A percentile compares a stretch with the other conserved stretches of the same genome.
phyloP scores from a whole-genome alignment of 2,113 vertebrate genomes.

The Uropsilus gracilis region DNA sequence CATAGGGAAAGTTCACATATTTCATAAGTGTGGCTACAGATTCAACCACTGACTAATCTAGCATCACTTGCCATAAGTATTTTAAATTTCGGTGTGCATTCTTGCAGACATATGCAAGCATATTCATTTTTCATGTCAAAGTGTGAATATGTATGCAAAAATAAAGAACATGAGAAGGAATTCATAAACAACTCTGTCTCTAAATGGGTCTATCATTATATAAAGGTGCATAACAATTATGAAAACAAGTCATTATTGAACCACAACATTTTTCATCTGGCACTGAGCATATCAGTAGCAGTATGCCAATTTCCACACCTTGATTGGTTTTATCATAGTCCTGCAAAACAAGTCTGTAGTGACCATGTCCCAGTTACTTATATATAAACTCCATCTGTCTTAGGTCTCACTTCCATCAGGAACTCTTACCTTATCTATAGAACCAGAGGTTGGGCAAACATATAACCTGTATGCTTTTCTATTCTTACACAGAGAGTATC shows the following conservation, averaged over 20 bases:
- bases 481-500: neutral
- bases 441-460: neutral
- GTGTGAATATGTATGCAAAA: neutral
- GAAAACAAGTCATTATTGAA: neutral
- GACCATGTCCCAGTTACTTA: neutral
- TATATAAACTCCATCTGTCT: neutral
- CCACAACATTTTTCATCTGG: neutral
- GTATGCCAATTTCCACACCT: neutral
- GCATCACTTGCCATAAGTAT: neutral
- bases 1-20: neutral
- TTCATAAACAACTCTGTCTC: neutral
- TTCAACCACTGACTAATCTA: neutral
- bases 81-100: neutral
- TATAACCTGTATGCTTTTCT: neutral
- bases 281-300: neutral
- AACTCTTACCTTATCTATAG: neutral
- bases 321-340: neutral
- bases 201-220: neutral
- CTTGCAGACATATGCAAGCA: neutral
- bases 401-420: neutral
- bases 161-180: neutral
- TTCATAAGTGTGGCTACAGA: neutral
- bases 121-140: neutral
- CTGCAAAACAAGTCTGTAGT: neutral
- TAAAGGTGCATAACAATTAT: neutral